Evolutionary conservation across 2,888 invertebrate species (phyloP), one percentile per base, ranked within the genome.

Genomic region (Eulithis prunata): DNA sequence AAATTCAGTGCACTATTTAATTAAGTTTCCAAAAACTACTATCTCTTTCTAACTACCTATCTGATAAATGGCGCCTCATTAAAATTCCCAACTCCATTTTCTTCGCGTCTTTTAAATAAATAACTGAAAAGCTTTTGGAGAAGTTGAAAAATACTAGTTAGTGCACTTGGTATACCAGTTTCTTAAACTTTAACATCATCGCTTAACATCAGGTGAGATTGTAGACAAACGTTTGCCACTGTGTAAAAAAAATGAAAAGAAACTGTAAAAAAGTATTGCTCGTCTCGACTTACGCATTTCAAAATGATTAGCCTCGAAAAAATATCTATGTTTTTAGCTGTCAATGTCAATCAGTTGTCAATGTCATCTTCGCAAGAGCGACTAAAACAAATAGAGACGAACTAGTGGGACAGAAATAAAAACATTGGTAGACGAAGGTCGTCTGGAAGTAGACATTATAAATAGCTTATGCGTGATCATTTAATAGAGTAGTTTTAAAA

Each of bases 1-100:
- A 49, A 60, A 41, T 53, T 45, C 43, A 60, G 41, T 41, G 41
- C 32, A n/a, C 45, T 43, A 53, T 60, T 53, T 53, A 60, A 60
- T 60, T 53, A 60, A 53, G 53, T 60, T 46, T n/a, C 52, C 53
- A 36, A 13, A 7, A 6, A 52, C n/a, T 6, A 59, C 21, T 43
- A 51, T 41, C 58, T 58, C 41, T 41, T 51, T 58, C 49, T 58
- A 38, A 43, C 53, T 14, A 5, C 28, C 52, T 52, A 11, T 53
- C 38, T 64, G 54, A 61, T 61, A 64, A 64, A 62, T 64, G 28
- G 28, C 21, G 36, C 6, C 61, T 62, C 58, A 56, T 68, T 64
- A 56, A 62, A 68, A 58, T 56, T 43, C 43, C 57, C 36, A 12
- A 21, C 59, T 57, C 38, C 49, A 57, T 51, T 63, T 58, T 58